A percentile compares a stretch with the other conserved stretches of the same genome.
phyloP scores from a whole-genome alignment of 2,113 vertebrate species.

The Heliornis fulica region DNA sequence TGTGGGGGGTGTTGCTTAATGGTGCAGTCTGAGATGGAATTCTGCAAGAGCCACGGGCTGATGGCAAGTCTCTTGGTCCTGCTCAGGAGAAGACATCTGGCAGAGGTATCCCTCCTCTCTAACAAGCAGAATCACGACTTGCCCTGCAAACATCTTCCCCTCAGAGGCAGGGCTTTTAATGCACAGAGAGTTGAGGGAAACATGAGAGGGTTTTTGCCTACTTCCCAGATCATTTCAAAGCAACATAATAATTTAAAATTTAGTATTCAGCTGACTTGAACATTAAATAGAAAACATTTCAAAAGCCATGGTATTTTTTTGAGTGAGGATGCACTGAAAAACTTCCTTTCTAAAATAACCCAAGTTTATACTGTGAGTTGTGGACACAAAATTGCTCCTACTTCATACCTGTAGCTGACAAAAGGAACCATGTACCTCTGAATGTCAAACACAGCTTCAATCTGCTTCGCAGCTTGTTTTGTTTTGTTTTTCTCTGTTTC shows the following conservation, averaged over 20 bases:
- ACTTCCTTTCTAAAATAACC: background rate
- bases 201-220: background rate
- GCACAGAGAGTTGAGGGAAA: background rate
- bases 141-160: background rate
- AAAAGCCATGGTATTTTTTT: background rate
- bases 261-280: background rate
- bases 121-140: background rate
- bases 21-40: background rate
- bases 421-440: background rate
- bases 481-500: conserved; percentile 54
- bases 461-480: conserved; percentile 37
- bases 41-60: background rate
- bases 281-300: background rate
- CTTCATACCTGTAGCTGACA: background rate
- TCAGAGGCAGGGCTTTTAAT: background rate
- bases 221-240: background rate
- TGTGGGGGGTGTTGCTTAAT: background rate
- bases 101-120: background rate
- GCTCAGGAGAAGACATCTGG: background rate
- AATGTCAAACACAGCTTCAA: conserved; percentile 26
- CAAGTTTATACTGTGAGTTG: background rate
- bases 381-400: background rate
- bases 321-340: background rate
- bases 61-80: background rate
- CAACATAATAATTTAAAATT: background rate